Conservation (phyloP, 92 coral and sea anemone species). For the Palythoa heliodiscus region DNA sequence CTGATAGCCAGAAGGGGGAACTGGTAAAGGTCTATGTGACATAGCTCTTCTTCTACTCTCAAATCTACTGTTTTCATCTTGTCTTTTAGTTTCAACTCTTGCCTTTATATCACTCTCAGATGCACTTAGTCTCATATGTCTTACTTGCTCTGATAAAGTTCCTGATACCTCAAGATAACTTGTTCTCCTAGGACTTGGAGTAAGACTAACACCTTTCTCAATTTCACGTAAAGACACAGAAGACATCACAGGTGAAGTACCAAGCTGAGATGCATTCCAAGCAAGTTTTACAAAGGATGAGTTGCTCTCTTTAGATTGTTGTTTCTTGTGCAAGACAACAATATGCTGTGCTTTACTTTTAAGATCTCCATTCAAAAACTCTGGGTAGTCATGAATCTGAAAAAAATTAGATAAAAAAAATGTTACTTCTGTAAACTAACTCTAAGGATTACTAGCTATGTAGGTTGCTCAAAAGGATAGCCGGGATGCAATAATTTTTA, state of each 20-base stretch:
- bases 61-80: constrained; percentile 32
- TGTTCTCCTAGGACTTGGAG: constrained; percentile 29
- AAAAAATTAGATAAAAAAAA: neutral
- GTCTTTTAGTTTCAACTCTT: neutral
- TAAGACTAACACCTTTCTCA: neutral
- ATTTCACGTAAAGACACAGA: constrained; percentile 14
- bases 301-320: constrained; percentile 20
- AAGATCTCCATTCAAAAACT: constrained; percentile 93
- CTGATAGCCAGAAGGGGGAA: constrained; percentile 57
- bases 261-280: constrained; percentile 59
- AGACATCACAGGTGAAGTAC: constrained; percentile 68
- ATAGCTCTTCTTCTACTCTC: constrained; percentile 23
- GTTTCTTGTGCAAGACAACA: constrained; percentile 63
- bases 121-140: constrained; percentile 55
- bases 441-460: too few species aligned
- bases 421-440: too few species aligned
- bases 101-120: constrained; percentile 63
- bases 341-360: constrained; percentile 85
- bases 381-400: constrained; percentile 94
- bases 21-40: constrained; percentile 69
- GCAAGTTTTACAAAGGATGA: constrained; percentile 54
- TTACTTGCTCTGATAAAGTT: constrained; percentile 41
- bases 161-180: constrained; percentile 37
- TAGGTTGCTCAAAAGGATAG: too few species aligned
- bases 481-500: too few species aligned